Evolutionary conservation across 2,888 invertebrate genomes (phyloP).

Genomic region (Acleris literana): DNA sequence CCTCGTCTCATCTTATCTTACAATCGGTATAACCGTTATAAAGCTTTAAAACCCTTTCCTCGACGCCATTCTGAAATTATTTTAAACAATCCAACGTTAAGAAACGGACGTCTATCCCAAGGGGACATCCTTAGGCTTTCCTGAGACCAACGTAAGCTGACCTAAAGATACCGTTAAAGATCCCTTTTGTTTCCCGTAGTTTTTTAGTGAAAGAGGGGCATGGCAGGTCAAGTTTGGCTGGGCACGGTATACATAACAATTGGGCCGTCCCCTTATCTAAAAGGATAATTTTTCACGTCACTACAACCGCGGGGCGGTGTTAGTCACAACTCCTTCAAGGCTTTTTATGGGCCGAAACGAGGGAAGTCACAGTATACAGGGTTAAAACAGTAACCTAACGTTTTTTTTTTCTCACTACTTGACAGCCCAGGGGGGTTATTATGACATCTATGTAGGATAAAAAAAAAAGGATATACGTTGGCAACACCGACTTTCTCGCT

Average conservation of each 20-base stretch:
- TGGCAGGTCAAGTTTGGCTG: constrained; percentile 45
- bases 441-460: no score
- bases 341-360: constrained; percentile 63
- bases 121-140: constrained; percentile 51
- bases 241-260: constrained; percentile 69
- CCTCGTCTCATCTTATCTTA: not conserved
- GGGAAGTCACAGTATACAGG: constrained; percentile 43
- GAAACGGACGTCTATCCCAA: constrained; percentile 53
- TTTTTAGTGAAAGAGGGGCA: constrained; percentile 18
- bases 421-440: no score
- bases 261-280: constrained; percentile 73
- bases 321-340: constrained; percentile 75
- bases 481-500: no score
- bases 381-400: not conserved
- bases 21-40: not conserved
- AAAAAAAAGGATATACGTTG: no score
- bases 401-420: not conserved
- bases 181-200: constrained; percentile 2
- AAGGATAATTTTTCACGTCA: constrained; percentile 79
- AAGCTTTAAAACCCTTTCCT: constrained; percentile 23
- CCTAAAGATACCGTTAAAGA: constrained; percentile 34
- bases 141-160: constrained; percentile 44
- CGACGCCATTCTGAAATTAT: constrained; percentile 54
- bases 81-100: constrained; percentile 55
- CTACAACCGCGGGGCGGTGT: constrained; percentile 67